These are phyloP conservation scores for Leptura quadrifasciata DNA, from an alignment of 2,888 invertebrate genomes.

Conservation along the genomic window DNA sequence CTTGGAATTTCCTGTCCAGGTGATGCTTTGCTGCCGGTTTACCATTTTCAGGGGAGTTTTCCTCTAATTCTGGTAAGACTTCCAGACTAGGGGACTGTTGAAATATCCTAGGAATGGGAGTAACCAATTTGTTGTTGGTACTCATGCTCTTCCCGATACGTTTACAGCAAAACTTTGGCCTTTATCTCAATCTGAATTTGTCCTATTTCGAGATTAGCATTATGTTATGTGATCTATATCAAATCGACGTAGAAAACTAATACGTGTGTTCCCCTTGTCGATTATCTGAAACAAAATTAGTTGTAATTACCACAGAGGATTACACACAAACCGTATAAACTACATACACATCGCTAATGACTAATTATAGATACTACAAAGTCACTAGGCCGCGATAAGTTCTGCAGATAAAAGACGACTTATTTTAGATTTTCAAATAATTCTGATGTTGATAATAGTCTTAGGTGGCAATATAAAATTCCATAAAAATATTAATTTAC, in stretches of 20 bases:
- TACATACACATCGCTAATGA: conserved; percentile 17
- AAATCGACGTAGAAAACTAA: neutral
- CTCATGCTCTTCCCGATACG: conserved; percentile 15
- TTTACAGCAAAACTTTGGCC: neutral
- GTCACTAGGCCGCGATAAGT: neutral
- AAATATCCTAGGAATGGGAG: neutral
- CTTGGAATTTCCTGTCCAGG: conserved; percentile 46
- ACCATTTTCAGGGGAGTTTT: conserved; percentile 70
- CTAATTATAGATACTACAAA: neutral
- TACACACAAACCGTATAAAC: neutral
- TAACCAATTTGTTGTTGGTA: conserved; percentile 11
- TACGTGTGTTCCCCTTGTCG: neutral
- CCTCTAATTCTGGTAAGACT: conserved; percentile 25
- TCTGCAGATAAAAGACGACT: conserved; percentile 18
- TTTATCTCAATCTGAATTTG: neutral
- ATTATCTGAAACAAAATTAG: conserved; percentile 16
- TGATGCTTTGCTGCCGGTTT: neutral
- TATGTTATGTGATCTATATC: neutral
- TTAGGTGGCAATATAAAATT: conserved; percentile 32
- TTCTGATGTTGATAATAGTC: conserved; percentile 29
- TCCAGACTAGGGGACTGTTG: conserved; percentile 15
- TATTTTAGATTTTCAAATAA: conserved; percentile 29
- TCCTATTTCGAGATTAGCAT: conserved; percentile 13
- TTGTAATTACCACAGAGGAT: neutral
- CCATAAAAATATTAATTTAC: conserved; percentile 10